Base-by-base conservation (phyloP, 2,113 vertebrate species). In the Columba livia region DNA sequence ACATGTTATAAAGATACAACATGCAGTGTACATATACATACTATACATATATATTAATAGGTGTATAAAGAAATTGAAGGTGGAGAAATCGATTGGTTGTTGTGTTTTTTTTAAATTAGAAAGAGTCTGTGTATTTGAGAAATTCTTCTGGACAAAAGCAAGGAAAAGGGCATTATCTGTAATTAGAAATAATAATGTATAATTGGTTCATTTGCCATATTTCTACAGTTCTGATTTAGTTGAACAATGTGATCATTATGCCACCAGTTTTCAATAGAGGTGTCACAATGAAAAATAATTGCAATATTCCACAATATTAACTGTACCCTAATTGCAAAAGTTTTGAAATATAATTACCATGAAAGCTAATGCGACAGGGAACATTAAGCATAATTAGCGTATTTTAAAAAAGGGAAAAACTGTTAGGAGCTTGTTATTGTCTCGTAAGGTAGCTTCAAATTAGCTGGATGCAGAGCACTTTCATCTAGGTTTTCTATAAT, bases 281-380 rank as follows among this genome's bases (percentile, higher is more conserved):
- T 98, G 98, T 98, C 98, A 98, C 98, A 98, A 98, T 98, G 98
- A 98, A 98, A 98, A 98, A 98, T 98, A 98, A 98, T 98, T 98
- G 98, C 97, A 98, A 98, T 98, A 98, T 98, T 98, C 98, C 98
- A 98, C 98, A 98, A 98, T 98, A 98, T 98, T 98, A 98, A 98
- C 98, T 98, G 98, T 97, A 98, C 98, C 98, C 98, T 98, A 98
- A 98, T 98, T 98, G 98, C 98, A 98, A 98, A 98, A 98, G 98
- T 98, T 98, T 98, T 98, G 98, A 98, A 98, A 98, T 98, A 98
- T 98, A 98, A 98, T 98, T 98, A 98, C 98, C 97, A 97, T 98
- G 98, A 98, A 98, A 98, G 98, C 97, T 98, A 98, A 98, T 98
- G 98, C 97, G 97, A 98, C 98, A 98, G 97, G 98, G 98, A 98